A percentile compares a stretch with the other conserved stretches of the same genome.
Evolutionary conservation across 2,797 vertebrate genomes (phyloP).

Genomic region (Poecilia wingei): DNA sequence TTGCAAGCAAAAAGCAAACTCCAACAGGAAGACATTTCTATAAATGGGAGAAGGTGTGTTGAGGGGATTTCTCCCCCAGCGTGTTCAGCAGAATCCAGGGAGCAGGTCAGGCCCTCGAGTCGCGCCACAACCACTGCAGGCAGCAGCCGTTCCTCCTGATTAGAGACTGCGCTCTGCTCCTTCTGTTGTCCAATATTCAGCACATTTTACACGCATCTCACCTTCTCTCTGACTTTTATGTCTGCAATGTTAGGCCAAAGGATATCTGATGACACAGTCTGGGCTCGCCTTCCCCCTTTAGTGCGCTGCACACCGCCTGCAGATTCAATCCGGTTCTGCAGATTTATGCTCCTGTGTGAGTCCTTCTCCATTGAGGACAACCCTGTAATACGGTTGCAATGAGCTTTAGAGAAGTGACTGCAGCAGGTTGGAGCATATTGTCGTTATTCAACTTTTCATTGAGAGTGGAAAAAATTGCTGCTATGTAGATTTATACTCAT

Average conservation of each 20-base stretch:
- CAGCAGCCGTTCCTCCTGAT: conserved; percentile 52
- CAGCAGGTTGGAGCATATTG: conserved; percentile 55
- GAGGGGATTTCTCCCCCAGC: conserved; percentile 36
- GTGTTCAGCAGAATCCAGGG: conserved; percentile 59
- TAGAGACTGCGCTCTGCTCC: conserved; percentile 57
- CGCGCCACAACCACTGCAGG: conserved; percentile 14
- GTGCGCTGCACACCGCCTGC: conserved; percentile 8
- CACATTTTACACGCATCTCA: conserved; percentile 51
- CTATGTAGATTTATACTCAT: conserved; percentile 62
- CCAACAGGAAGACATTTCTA: conserved; percentile 1
- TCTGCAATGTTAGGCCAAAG: conserved; percentile 58
- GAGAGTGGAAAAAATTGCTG: conserved; percentile 25
- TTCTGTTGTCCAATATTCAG: conserved; percentile 61
- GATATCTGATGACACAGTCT: conserved; percentile 53
- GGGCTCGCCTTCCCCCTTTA: conserved; percentile 16
- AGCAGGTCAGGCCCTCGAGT: conserved; percentile 52
- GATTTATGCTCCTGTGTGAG: conserved; percentile 37
- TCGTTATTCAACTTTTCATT: conserved; percentile 52
- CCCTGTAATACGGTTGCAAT: conserved; percentile 37
- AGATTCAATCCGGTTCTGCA: conserved; percentile 43
- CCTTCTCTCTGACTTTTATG: conserved; percentile 58
- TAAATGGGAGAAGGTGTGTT: too few relatives aligned
- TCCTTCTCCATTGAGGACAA: conserved; percentile 16
- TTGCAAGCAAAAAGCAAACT: too few relatives aligned
- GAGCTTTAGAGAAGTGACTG: conserved; percentile 42